Evolutionary conservation across 2,888 invertebrate species (phyloP), one percentile per base, ranked within the genome.

Genomic region (Eustalomyia histrio): DNA sequence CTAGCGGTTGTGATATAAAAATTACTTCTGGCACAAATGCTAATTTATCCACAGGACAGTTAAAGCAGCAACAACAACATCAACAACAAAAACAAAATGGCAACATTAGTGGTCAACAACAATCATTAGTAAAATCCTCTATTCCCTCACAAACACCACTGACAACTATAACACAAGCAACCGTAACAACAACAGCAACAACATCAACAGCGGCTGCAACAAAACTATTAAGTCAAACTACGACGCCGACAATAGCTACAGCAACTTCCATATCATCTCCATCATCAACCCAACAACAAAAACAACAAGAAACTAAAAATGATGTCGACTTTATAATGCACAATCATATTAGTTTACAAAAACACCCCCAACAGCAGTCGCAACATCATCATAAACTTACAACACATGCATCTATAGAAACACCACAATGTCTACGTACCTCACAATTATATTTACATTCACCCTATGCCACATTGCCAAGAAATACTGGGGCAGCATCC

Each of bases 331-430:
- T 39, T 75, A 69, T 81, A 76, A 76, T 80, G 80, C 76, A 79
- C 17, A 83, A 84, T 82, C 80, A 29, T 72, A 80, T 43, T 17
- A 73, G 72, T 72, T 78, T 78, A 47, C 80, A 82, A 71, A 71
- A 63, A n/a, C 63, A 79, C 43, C 65, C 64, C 12, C 69, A 72
- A n/a, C 60, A 6, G 3, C 79, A 83, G n/a, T 35, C 33, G 1
- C 71, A 68, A 21, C 79, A 76, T 63, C 74, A 76, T 76, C 84
- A 87, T 76, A 84, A 85, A 78, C 79, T 87, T 8, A 88, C 85
- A 43, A 86, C 87, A 29, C 86, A 86, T 57, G 87, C 88, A 10
- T 88, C 88, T 14, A 89, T 89, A 68, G 89, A 89, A 80, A 83
- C 83, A 75, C 82, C 80, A 52, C 71, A 78, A 57, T 82, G 79